These are phyloP conservation scores for Rallus limicola DNA, from an alignment of 2,113 vertebrate species.

Conservation along the genomic window DNA sequence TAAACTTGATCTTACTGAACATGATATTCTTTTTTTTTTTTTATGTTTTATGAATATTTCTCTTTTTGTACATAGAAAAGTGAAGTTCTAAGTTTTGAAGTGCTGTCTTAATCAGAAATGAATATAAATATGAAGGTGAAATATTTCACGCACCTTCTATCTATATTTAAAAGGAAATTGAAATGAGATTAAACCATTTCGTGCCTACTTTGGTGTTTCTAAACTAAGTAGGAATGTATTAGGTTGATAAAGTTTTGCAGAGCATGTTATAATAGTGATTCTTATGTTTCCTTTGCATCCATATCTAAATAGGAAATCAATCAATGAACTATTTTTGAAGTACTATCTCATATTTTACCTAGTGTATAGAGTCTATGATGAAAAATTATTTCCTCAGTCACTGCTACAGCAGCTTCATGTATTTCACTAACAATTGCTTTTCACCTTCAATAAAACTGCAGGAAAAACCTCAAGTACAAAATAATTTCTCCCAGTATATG, in stretches of 20 bases:
- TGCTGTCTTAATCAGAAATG: background rate
- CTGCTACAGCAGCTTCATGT: background rate
- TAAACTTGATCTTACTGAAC: background rate
- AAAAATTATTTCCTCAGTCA: conserved; percentile 39
- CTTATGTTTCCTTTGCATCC: background rate
- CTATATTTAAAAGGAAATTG: background rate
- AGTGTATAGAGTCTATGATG: background rate
- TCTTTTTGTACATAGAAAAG: background rate
- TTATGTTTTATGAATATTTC: background rate
- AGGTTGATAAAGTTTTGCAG: background rate
- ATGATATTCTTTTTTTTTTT: background rate
- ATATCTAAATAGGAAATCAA: background rate
- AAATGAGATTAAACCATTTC: background rate
- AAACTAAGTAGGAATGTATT: background rate
- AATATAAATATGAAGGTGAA: background rate
- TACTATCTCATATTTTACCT: background rate
- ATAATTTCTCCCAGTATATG: background rate
- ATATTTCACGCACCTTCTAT: background rate
- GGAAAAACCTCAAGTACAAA: background rate
- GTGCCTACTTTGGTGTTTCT: background rate
- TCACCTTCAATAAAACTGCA: background rate
- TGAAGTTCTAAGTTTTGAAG: background rate
- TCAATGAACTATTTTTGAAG: background rate
- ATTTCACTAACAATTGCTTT: conserved; percentile 23
- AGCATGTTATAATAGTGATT: background rate